Conservation (phyloP, 1,140 invertebrate species). For the Drosophila grimshawi region DNA sequence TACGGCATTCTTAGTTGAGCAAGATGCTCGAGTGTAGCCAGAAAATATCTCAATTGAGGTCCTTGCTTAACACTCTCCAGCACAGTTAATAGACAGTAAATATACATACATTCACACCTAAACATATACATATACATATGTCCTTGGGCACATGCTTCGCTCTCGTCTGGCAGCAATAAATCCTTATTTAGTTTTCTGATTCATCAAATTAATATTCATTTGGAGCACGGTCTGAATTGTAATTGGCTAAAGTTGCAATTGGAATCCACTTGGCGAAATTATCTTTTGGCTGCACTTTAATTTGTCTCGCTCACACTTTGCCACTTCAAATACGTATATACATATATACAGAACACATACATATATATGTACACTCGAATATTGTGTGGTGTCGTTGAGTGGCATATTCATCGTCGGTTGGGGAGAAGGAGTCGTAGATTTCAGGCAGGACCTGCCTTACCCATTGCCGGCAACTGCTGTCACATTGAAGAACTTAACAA, state of each 20-base stretch:
- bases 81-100: no score
- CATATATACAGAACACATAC: no score
- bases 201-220: constrained; percentile 63
- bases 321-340: constrained; percentile 5
- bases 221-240: neutral
- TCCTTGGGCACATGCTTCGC: neutral
- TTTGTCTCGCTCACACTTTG: neutral
- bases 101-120: neutral
- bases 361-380: neutral
- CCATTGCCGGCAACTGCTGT: constrained; percentile 32
- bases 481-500: constrained; percentile 78
- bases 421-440: neutral
- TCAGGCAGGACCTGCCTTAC: neutral
- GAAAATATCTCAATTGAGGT: no score
- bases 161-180: constrained; percentile 43
- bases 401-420: constrained; percentile 5
- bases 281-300: constrained; percentile 13
- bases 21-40: no score
- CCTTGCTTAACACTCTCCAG: no score
- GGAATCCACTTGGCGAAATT: neutral
- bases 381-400: constrained; percentile 1
- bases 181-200: constrained; percentile 35
- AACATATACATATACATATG: neutral
- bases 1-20: no score
- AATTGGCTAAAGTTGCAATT: neutral